Conservation (phyloP, 2,797 vertebrate genomes). For the Siniperca undulata region DNA sequence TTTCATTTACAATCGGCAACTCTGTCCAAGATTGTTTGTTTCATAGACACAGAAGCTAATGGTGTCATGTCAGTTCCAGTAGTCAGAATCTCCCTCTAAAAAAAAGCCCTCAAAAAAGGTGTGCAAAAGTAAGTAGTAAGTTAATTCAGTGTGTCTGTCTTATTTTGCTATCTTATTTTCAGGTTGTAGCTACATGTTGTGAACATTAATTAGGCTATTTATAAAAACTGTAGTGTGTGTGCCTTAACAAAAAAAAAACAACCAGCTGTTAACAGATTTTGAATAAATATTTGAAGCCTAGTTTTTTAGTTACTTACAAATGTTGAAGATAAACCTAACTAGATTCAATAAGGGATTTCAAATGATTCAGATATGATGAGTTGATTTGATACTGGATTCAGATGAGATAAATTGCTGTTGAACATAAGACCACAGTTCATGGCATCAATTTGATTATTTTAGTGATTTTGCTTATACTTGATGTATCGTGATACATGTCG, state of each 20-base stretch:
- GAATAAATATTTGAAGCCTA: background rate
- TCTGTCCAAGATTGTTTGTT: background rate
- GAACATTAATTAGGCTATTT: slow-evolving; percentile 9
- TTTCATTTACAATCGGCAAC: background rate
- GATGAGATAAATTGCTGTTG: background rate
- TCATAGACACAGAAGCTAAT: background rate
- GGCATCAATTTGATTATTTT: background rate
- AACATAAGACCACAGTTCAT: background rate
- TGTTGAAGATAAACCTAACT: background rate
- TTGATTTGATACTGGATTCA: background rate
- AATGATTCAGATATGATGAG: background rate
- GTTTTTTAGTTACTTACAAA: background rate
- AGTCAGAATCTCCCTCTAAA: background rate
- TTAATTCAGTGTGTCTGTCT: background rate
- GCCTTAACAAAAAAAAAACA: background rate
- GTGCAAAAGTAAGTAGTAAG: background rate
- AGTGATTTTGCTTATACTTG: background rate
- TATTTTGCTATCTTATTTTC: background rate
- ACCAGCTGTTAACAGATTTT: background rate
- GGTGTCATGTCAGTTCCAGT: background rate
- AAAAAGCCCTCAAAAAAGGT: background rate
- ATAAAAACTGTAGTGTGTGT: background rate
- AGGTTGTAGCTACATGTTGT: background rate
- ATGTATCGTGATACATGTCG: background rate
- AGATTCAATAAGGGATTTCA: background rate